Conservation (phyloP, 2,113 vertebrate genomes). For the Patagioenas fasciata region DNA sequence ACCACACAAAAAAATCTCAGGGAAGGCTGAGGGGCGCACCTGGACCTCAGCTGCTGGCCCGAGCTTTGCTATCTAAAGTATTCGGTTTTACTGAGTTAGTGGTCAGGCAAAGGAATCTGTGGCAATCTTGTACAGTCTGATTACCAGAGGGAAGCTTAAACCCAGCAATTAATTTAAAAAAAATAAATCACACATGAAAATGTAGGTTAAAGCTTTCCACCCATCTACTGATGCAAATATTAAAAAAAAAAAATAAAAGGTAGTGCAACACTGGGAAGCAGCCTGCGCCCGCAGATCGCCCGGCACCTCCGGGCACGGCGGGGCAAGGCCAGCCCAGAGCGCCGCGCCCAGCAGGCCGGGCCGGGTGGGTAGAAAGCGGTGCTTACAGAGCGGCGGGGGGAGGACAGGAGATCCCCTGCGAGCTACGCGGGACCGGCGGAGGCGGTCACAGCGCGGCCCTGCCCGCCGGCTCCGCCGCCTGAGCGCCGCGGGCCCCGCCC, state of each 20-base stretch:
- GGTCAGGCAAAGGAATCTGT: fast-evolving
- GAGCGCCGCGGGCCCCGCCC: not conserved
- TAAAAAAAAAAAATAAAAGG: too few relatives aligned
- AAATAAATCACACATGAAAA: not conserved
- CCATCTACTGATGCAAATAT: too few relatives aligned
- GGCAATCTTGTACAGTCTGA: fast-evolving
- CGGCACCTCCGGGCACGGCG: not conserved
- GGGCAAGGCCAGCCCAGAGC: too few relatives aligned
- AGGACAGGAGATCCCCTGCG: not conserved
- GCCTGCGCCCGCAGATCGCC: not conserved
- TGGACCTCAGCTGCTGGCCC: not conserved
- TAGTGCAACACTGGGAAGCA: not conserved
- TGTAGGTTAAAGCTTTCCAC: not conserved
- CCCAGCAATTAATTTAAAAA: not conserved
- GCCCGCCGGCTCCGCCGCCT: too few relatives aligned
- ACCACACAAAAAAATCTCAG: not conserved
- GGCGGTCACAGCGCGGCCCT: not conserved
- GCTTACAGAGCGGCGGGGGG: not conserved
- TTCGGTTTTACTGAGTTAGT: too few relatives aligned
- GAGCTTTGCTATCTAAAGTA: not conserved
- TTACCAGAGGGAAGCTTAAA: not conserved
- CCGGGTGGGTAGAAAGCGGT: not conserved
- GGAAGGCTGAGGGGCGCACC: not conserved
- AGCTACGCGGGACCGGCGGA: too few relatives aligned
- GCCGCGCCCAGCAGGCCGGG: not conserved